Evolutionary conservation across 2,888 invertebrate species (phyloP).

Genomic region (Ichneumoninae sp.): DNA sequence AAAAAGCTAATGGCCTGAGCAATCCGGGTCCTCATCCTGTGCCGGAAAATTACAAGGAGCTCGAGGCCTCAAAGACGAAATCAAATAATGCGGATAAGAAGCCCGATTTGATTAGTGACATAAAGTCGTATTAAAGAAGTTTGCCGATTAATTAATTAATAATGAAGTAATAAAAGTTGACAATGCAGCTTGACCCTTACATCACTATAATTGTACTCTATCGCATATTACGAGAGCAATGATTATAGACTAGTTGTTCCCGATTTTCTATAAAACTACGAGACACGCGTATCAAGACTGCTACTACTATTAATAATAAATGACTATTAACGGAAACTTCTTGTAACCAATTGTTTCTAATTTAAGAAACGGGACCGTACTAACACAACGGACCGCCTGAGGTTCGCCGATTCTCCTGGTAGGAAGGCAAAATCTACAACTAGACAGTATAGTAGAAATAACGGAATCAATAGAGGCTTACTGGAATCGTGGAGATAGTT

Average conservation of each 20-base stretch:
- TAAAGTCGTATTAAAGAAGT: constrained; percentile 54
- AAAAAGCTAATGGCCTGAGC: constrained; percentile 81
- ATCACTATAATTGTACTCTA: not conserved
- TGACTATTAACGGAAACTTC: constrained; percentile 6
- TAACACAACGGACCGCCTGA: not conserved
- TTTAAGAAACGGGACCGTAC: constrained; percentile 28
- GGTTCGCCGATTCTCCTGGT: not conserved
- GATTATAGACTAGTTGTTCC: not conserved
- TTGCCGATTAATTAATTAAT: not conserved
- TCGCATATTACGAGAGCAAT: constrained; percentile 20
- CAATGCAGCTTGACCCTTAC: constrained; percentile 17
- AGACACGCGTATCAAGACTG: constrained; percentile 28
- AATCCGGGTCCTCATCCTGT: constrained; percentile 84
- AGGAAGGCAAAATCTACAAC: not conserved
- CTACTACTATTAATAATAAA: constrained; percentile 34
- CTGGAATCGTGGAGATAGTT: not conserved
- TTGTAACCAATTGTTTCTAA: constrained; percentile 24
- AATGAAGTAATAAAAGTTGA: constrained; percentile 20
- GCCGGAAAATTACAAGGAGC: constrained; percentile 80
- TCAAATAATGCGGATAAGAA: constrained; percentile 37
- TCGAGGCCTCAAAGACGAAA: constrained; percentile 67
- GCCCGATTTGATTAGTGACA: constrained; percentile 53
- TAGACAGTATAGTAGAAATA: not conserved
- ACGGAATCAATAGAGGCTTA: not conserved
- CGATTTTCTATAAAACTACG: constrained; percentile 21